A percentile compares a stretch with the other conserved stretches of the same genome.
phyloP scores from a whole-genome alignment of 2,888 invertebrate genomes.

The Eupithecia centaureata region DNA sequence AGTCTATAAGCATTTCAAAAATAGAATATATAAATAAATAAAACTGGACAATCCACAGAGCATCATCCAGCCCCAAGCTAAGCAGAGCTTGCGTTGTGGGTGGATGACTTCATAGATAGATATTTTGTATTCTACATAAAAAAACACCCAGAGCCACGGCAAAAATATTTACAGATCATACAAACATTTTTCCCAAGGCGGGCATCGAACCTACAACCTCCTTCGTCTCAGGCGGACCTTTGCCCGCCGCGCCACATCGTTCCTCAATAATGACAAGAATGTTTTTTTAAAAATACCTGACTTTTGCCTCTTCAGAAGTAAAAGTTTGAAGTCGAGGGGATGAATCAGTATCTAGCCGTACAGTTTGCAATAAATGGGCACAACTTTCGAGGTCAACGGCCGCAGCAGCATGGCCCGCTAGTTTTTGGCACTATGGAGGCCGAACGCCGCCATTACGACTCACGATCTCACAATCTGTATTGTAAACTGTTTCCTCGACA shows the following conservation, averaged over 20 bases:
- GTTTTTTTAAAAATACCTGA: background rate
- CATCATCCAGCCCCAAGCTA: too few relatives aligned
- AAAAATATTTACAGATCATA: too few relatives aligned
- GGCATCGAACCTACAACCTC: too few relatives aligned
- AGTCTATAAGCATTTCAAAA: background rate
- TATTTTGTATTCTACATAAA: too few relatives aligned
- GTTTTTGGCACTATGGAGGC: constrained; percentile 38
- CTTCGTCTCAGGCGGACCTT: too few relatives aligned
- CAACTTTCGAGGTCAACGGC: constrained; percentile 39
- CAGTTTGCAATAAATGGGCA: constrained; percentile 7
- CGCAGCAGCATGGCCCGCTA: constrained; percentile 31
- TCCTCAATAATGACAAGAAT: too few relatives aligned
- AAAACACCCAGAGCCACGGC: too few relatives aligned
- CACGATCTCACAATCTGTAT: constrained; percentile 23
- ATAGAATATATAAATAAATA: background rate
- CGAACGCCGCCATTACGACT: constrained; percentile 35
- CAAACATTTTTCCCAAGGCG: too few relatives aligned
- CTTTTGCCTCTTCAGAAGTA: background rate
- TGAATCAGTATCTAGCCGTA: constrained; percentile 33
- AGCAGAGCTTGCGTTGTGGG: too few relatives aligned
- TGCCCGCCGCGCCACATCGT: too few relatives aligned
- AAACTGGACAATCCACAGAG: too few relatives aligned
- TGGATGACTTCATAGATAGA: too few relatives aligned
- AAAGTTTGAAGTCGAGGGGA: constrained; percentile 9
- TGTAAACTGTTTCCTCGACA: constrained; percentile 13